Evolutionary conservation across 2,888 invertebrate species (phyloP), one percentile per base, ranked within the genome.

Genomic region (Ophion ventricosus): DNA sequence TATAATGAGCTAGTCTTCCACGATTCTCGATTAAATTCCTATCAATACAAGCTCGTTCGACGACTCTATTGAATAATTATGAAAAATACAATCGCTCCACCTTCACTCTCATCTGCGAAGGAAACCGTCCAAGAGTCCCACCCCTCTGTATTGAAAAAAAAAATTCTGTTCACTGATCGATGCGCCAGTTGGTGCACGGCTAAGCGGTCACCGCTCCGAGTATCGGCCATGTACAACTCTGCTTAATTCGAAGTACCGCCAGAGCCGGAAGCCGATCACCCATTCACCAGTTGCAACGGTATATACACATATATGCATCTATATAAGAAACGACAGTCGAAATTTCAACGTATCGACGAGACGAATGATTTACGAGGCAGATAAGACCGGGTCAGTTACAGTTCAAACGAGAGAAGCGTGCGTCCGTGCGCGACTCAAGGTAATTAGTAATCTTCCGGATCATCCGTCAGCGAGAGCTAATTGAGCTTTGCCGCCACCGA

Each of bases 381-480:
- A 84, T 84, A 82, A 84, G 79, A 82, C 75, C 20, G 82, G 73
- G 77, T 84, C 79, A 84, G 82, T 86, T 84, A 82, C 76, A 73
- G 78, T 76, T 78, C 72, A 77, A 82, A 79, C 79, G 79, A 77
- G 73, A 61, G 59, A 67, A 79, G 54, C 23, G 64, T 76, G 79
- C 77, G 79, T 67, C 10, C 63, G 29, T 54, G 79, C 56, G 63
- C 72, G 64, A 73, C 54, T 75, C 82, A 56, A 73, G 74, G 84
- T 81, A 84, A 85, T 85, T 85, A 84, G 84, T 81, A 82, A 83
- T 75, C 75, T 80, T 85, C 49, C 63, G 70, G 79, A 86, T 79
- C 79, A 84, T 86, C 85, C 80, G 85, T 86, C 85, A 86, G 79
- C 79, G 56, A 54, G 26, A 82, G 79, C 82, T 84, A 84, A 86